Base-by-base conservation (phyloP, 2,113 vertebrate genomes). In the Opisthocomus hoazin region DNA sequence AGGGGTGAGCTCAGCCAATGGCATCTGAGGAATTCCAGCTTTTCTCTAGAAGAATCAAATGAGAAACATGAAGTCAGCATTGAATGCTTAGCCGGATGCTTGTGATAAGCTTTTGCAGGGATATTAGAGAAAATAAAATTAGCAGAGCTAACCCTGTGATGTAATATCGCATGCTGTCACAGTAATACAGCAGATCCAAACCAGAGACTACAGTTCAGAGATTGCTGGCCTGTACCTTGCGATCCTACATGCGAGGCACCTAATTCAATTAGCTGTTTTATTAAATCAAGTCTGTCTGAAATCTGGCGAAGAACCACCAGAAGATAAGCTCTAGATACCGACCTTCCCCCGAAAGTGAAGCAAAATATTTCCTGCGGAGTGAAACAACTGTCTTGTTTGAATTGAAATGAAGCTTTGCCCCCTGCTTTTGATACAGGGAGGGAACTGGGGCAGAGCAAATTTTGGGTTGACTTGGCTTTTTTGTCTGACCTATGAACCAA, bases 391-490 rank as follows among this genome's bases (percentile, higher is more conserved):
- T 37, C 26, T 87, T 39, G 10, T 50, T 8, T 10, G 50, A 43
- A 20, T 2, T 63, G 58, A 37, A 46, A 5, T 4, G 30, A 41
- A 68, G 12, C 27, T 87, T 92, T 34, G 36, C 16, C 16, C 54
- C 12, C 48, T 32, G 29, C 8, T 48, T 58, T 36, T 2, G 0
- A 1, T 48, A 11, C 13, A 12, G 57, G 66, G 43, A 51, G 43
- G 34, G 48, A 54, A 5, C 58, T 45, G 68, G 53, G 34, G 22
- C 17, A 14, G 20, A 15, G 15, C 12, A 22, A 34, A 10, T 61
- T 66, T 48, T 0, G 0, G 64, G 17, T 14, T 69, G 29, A 10
- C 29, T 30, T 61, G n/a, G 12, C 39, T 37, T 58, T 60, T 71
- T 34, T 23, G 15, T 78, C 39, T 74, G 48, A 26, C 37, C 65